Conservation (phyloP, 1,140 invertebrate species). For the Schlechtendalia chinensis region DNA sequence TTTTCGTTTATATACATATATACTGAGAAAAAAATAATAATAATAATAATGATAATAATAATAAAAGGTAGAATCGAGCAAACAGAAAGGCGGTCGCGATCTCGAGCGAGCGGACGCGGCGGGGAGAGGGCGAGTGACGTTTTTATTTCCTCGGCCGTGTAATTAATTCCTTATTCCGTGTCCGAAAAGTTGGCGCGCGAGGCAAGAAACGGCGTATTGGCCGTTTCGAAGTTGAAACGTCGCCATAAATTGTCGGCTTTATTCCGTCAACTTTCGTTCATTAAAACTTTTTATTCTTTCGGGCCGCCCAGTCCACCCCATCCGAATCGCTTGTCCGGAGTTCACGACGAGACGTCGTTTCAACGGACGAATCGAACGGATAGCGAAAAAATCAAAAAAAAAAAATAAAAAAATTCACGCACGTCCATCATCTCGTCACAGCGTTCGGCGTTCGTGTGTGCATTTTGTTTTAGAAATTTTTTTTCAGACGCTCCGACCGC, state of each 20-base stretch:
- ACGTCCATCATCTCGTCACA: too few relatives aligned
- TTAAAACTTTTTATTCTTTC: conserved; percentile 42
- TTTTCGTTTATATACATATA: neutral
- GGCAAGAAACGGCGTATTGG: conserved; percentile 29
- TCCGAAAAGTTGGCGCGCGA: conserved; percentile 28
- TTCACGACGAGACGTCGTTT: neutral
- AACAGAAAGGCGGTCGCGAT: too few relatives aligned
- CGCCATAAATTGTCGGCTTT: conserved; percentile 46
- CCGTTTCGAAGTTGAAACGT: conserved; percentile 45
- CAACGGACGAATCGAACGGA: neutral
- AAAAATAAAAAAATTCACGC: too few relatives aligned
- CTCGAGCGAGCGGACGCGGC: neutral
- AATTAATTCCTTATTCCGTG: conserved; percentile 45
- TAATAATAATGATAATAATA: too few relatives aligned
- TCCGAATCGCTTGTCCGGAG: neutral
- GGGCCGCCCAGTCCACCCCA: too few relatives aligned
- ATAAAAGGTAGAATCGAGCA: neutral
- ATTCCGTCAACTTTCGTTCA: conserved; percentile 48
- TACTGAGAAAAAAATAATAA: conserved; percentile 26
- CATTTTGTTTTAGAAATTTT: too few relatives aligned
- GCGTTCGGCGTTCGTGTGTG: too few relatives aligned
- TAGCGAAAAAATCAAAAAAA: too few relatives aligned
- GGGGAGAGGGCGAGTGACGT: neutral
- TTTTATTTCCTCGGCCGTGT: conserved; percentile 31
- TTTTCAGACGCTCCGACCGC: too few relatives aligned